Conservation (phyloP, 2,797 vertebrate genomes). For the Moxostoma hubbsi region DNA sequence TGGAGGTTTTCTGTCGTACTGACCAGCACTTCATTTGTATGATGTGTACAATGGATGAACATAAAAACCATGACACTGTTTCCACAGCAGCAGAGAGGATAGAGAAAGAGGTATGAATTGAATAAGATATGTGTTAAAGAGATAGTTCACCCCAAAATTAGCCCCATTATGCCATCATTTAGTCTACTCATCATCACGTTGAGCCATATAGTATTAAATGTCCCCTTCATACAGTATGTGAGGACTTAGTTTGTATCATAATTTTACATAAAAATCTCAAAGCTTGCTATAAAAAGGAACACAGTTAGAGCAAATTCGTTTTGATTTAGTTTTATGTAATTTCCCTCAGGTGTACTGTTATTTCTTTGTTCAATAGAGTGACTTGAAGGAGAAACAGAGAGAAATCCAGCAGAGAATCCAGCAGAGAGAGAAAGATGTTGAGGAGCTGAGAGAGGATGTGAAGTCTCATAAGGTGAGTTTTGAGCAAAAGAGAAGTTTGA, state of each 20-base stretch:
- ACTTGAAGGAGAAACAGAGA: neutral
- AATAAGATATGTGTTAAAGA: too few relatives aligned
- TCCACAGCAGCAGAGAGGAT: neutral
- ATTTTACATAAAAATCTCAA: too few relatives aligned
- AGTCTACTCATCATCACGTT: too few relatives aligned
- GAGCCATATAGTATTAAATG: too few relatives aligned
- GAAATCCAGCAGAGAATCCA: neutral
- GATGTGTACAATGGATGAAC: neutral
- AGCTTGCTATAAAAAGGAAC: too few relatives aligned
- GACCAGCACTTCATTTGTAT: neutral
- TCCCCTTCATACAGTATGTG: too few relatives aligned
- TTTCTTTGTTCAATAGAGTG: neutral
- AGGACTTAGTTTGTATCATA: too few relatives aligned
- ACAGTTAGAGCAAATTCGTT: too few relatives aligned
- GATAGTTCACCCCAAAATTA: too few relatives aligned
- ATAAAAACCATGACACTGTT: constrained; percentile 5
- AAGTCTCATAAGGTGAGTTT: too few relatives aligned
- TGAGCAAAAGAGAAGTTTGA: too few relatives aligned
- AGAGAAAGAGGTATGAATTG: constrained; percentile 1
- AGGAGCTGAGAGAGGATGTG: neutral
- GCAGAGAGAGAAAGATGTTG: constrained; percentile 1
- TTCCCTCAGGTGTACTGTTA: neutral
- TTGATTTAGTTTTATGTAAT: neutral
- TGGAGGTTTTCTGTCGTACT: neutral
- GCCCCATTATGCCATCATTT: too few relatives aligned